Conservation (phyloP, 2,113 vertebrate genomes). For the Pogona vitticeps region DNA sequence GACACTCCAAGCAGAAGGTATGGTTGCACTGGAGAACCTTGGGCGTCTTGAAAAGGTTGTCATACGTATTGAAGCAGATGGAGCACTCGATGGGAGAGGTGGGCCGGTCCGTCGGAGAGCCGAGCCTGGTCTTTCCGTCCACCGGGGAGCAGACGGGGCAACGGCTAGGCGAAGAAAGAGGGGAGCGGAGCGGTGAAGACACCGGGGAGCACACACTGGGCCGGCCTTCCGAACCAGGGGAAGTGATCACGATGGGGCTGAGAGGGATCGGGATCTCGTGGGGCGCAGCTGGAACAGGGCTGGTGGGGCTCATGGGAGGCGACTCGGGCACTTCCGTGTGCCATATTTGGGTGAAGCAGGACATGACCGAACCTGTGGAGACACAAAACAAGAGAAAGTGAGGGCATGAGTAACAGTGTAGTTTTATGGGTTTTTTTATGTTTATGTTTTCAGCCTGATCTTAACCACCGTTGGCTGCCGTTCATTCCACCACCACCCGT, state of each 20-base stretch:
- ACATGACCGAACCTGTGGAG: conserved; percentile 63
- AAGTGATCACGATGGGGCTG: conserved; percentile 27
- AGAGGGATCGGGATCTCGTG: conserved; percentile 50
- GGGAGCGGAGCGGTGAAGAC: neutral
- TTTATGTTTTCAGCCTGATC: too few relatives aligned
- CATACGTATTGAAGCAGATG: conserved; percentile 93
- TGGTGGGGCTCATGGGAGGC: conserved; percentile 43
- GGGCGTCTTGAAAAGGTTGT: conserved; percentile 95
- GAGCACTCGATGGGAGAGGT: conserved; percentile 85
- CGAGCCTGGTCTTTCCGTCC: conserved; percentile 29
- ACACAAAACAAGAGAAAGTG: neutral
- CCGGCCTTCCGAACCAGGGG: neutral
- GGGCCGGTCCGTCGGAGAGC: conserved; percentile 41
- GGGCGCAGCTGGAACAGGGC: conserved; percentile 11
- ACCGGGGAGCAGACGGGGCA: neutral
- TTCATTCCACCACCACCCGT: neutral
- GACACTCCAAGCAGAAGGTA: conserved; percentile 93
- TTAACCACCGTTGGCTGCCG: neutral
- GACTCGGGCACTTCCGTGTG: conserved; percentile 39
- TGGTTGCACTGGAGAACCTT: conserved; percentile 91
- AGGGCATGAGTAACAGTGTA: neutral
- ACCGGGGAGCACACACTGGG: neutral
- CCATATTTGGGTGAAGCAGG: conserved; percentile 65
- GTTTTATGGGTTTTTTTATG: too few relatives aligned
- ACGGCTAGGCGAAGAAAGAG: neutral